Base-by-base conservation (phyloP, 2,113 vertebrate species). In the Gavia stellata region DNA sequence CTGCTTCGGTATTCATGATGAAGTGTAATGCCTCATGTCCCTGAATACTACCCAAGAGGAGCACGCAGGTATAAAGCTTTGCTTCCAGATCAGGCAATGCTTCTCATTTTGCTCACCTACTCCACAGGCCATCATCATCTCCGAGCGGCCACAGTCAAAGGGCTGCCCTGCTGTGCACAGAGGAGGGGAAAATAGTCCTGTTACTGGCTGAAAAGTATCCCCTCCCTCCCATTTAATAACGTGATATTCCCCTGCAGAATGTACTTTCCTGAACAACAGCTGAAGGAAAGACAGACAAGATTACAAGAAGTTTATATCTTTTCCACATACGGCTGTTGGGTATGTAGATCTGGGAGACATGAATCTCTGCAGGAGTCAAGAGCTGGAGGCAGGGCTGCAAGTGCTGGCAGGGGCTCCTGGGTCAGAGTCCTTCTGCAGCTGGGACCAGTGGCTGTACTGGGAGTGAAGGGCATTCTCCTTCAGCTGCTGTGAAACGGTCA, bases 171-270 rank as follows among this genome's bases (percentile, higher is more conserved):
- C 77, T 88, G 78, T 81, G 70, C 78, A 28, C 56, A 65, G 70
- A 89, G 53, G 47, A 75, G 18, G 50, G 24, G 28, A 19, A 91
- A 82, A 65, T 4, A 65, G 49, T 65, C 62, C n/a, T 26, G 45
- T 33, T n/a, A 38, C 58, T 73, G 45, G 33, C 40, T 90, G 74
- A 62, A 77, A 53, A 67, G 12, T 36, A 23, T 92, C 42, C 55
- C 34, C 75, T 86, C 70, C 81, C 29, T 86, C 56, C 50, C 55
- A 11, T 80, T 90, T 86, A 89, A 72, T 40, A 63, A 55, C 0
- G 1, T 28, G 53, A 25, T 65, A 72, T 44, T 88, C n/a, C 42
- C 55, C 16, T 0, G 0, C 52, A 50, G 36, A 58, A 25, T 0
- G 2, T 66, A 40, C 59, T 88, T 70, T 70, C 67, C 72, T 44